phyloP scores from a whole-genome alignment of 2,888 invertebrate species.

The Chorisops tibialis region DNA sequence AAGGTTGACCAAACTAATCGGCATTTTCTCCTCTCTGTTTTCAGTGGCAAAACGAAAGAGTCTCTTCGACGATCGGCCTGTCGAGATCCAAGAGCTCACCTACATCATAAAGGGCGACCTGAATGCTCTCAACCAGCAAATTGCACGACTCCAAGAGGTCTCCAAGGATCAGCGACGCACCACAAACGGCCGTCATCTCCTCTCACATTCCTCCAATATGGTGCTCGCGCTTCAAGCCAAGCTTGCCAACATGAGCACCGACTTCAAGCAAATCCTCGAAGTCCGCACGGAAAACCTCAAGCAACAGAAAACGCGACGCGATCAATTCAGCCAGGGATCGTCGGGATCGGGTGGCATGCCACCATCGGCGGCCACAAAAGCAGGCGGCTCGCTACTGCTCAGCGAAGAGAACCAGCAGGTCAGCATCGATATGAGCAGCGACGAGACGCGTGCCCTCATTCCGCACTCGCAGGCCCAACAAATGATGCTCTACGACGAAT shows the following conservation, averaged over 20 bases:
- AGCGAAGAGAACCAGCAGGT: slow-evolving; percentile 67
- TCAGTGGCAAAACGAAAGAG: slow-evolving; percentile 97
- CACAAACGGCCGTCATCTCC: slow-evolving; percentile 70
- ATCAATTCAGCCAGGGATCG: slow-evolving; percentile 69
- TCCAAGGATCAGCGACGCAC: slow-evolving; percentile 67
- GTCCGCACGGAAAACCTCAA: slow-evolving; percentile 96
- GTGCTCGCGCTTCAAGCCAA: slow-evolving; percentile 90
- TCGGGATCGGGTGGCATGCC: slow-evolving; percentile 62
- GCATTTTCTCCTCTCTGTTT: slow-evolving; percentile 42
- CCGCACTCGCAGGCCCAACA: slow-evolving; percentile 49
- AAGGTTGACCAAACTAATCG: no score
- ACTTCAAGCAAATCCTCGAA: slow-evolving; percentile 96
- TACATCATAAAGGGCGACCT: slow-evolving; percentile 97
- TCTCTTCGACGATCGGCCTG: slow-evolving; percentile 92
- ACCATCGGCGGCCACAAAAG: slow-evolving; percentile 55
- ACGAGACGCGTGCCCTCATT: slow-evolving; percentile 52
- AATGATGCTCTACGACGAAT: slow-evolving; percentile 76
- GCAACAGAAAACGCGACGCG: slow-evolving; percentile 88
- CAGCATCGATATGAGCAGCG: slow-evolving; percentile 73
- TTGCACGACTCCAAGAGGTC: slow-evolving; percentile 84
- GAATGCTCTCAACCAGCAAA: slow-evolving; percentile 91
- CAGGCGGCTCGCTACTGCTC: slow-evolving; percentile 46
- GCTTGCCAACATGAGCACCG: slow-evolving; percentile 93
- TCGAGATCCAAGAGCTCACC: slow-evolving; percentile 95
- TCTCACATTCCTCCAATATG: slow-evolving; percentile 89